These are phyloP conservation scores for Poliocrania exsul DNA, from an alignment of 2,797 vertebrate species.

Conservation along the genomic window DNA sequence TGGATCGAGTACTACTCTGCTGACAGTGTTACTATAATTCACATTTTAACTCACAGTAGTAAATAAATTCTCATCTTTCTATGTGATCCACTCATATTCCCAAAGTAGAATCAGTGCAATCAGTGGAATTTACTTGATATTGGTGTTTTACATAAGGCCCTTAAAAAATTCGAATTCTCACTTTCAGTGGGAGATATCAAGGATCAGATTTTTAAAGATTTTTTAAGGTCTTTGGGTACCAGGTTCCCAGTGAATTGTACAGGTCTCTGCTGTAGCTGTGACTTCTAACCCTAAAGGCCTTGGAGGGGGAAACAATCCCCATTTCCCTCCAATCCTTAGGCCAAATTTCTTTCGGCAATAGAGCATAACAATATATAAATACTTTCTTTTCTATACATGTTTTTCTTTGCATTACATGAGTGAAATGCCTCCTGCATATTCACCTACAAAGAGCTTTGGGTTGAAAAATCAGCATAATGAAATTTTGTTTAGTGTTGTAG, in stretches of 20 bases:
- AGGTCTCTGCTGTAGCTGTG: background rate
- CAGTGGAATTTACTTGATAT: background rate
- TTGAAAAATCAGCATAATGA: background rate
- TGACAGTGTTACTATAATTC: background rate
- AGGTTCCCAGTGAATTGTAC: background rate
- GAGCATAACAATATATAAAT: background rate
- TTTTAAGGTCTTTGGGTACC: background rate
- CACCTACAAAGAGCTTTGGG: background rate
- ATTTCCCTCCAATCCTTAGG: background rate
- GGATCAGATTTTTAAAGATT: background rate
- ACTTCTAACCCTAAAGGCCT: background rate
- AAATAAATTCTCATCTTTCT: background rate
- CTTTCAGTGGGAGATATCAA: background rate
- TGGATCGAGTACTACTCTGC: background rate
- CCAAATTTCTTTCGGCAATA: background rate
- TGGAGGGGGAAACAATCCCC: background rate
- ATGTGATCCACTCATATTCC: background rate
- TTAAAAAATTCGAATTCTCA: background rate
- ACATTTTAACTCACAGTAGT: background rate
- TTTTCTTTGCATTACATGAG: background rate
- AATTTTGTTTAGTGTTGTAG: background rate
- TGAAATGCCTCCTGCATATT: background rate
- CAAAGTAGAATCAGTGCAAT: background rate
- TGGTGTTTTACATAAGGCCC: background rate
- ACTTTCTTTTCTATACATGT: background rate